Evolutionary conservation across 2,797 vertebrate species (phyloP).

Genomic region (Percopsis omiscomaycus): DNA sequence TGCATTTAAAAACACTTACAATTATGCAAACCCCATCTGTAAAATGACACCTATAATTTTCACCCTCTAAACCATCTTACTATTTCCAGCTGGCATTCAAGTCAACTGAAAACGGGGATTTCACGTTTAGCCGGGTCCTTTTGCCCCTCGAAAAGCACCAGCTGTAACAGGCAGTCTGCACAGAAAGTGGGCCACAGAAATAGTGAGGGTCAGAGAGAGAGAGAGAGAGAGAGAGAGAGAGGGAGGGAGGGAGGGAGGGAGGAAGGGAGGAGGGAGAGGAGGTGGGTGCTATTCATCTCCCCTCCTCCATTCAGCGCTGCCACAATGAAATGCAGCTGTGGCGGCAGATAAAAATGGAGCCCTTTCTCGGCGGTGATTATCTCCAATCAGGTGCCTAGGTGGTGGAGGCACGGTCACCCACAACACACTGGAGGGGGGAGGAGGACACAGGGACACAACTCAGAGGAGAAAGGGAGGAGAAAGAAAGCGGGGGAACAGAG

Average conservation of each 20-base stretch:
- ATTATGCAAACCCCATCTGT: conserved; percentile 14
- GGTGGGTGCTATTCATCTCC: conserved; percentile 61
- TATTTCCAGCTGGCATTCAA: conserved; percentile 45
- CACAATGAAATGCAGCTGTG: conserved; percentile 80
- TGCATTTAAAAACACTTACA: too few species aligned
- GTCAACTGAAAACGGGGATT: conserved; percentile 46
- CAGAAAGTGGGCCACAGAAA: conserved; percentile 38
- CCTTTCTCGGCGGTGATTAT: conserved; percentile 68
- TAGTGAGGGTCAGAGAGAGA: conserved; percentile 9
- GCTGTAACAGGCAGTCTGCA: conserved; percentile 58
- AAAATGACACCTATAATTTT: conserved; percentile 12
- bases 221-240: conserved; percentile 3
- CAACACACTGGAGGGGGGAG: conserved; percentile 36
- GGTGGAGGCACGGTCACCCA: conserved; percentile 69
- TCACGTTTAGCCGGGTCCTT: conserved; percentile 47
- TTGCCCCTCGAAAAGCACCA: conserved; percentile 64
- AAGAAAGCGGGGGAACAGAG: background rate
- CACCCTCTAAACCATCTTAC: conserved; percentile 8
- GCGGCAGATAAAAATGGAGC: conserved; percentile 70
- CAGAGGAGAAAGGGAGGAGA: background rate
- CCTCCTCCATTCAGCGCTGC: conserved; percentile 59
- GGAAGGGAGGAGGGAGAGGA: conserved; percentile 24
- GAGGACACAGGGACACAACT: conserved; percentile 18
- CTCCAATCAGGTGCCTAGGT: conserved; percentile 61
- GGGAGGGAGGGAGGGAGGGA: conserved; percentile 11